A percentile compares a stretch with the other conserved stretches of the same genome.
Evolutionary conservation across 2,888 invertebrate species (phyloP).

Genomic region (Serripes groenlandicus): DNA sequence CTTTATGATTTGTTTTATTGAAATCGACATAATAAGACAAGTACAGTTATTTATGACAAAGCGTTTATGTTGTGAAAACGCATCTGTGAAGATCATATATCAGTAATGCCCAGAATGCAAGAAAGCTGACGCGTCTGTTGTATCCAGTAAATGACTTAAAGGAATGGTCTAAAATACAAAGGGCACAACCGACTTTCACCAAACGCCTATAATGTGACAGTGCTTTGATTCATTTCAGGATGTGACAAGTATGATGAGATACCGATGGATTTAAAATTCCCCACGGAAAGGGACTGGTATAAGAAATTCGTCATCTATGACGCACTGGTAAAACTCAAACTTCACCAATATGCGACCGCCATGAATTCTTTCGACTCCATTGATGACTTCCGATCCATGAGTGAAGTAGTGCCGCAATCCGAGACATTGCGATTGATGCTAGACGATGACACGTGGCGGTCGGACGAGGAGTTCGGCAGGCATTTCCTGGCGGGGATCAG

Average conservation of each 20-base stretch:
- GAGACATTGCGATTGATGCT: constrained; percentile 41
- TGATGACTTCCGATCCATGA: constrained; percentile 56
- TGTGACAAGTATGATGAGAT: constrained; percentile 45
- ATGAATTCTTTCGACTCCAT: constrained; percentile 59
- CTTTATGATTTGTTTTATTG: too few relatives aligned
- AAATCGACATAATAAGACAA: too few relatives aligned
- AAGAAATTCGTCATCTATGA: constrained; percentile 56
- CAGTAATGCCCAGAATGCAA: too few relatives aligned
- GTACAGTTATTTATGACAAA: too few relatives aligned
- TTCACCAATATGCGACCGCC: constrained; percentile 49
- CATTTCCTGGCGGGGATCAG: constrained; percentile 54
- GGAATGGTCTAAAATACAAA: too few relatives aligned
- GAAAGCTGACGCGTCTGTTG: too few relatives aligned
- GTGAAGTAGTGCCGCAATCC: constrained; percentile 36
- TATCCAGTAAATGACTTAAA: too few relatives aligned
- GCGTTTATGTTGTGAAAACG: too few relatives aligned
- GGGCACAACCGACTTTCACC: too few relatives aligned
- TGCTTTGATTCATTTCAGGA: constrained; percentile 28
- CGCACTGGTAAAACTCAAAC: constrained; percentile 54
- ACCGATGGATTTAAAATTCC: constrained; percentile 55
- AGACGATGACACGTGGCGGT: constrained; percentile 55
- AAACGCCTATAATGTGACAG: too few relatives aligned
- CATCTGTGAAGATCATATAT: too few relatives aligned
- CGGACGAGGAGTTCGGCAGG: constrained; percentile 64
- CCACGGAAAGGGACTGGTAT: constrained; percentile 53